Evolutionary conservation across 2,797 vertebrate genomes (phyloP).

Genomic region (Hippopotamyrus pictus): DNA sequence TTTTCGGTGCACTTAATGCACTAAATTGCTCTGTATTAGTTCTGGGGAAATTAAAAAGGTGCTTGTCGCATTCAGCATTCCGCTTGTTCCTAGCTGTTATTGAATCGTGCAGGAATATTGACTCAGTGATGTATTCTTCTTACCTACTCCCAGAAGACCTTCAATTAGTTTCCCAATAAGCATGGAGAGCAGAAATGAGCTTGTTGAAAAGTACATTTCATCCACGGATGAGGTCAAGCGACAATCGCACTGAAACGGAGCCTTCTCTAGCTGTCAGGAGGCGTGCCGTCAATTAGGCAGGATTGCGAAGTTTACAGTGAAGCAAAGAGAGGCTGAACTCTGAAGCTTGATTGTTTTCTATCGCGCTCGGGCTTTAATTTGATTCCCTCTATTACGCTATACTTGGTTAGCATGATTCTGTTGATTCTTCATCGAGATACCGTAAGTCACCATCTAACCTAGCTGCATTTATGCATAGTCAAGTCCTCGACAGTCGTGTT

Average conservation of each 20-base stretch:
- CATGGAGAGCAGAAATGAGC: not conserved
- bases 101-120: constrained; percentile 21
- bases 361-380: not conserved
- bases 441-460: constrained; percentile 37
- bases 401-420: constrained; percentile 6
- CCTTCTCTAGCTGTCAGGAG: not conserved
- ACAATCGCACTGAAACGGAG: not conserved
- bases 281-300: not conserved
- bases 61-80: not conserved
- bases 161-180: constrained; percentile 24
- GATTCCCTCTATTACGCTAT: not conserved
- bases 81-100: constrained; percentile 10
- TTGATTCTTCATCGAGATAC: constrained; percentile 31
- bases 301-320: not conserved
- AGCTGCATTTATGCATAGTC: not conserved
- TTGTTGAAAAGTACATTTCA: not conserved
- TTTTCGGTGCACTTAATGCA: constrained; percentile 47
- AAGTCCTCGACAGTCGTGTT: not conserved
- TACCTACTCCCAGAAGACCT: constrained; percentile 20
- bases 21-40: constrained; percentile 31
- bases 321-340: not conserved
- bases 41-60: constrained; percentile 21
- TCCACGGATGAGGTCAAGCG: not conserved
- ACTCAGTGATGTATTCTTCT: constrained; percentile 1
- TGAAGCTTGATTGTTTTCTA: not conserved